Evolutionary conservation across 2,888 invertebrate genomes (phyloP), one percentile per base, ranked within the genome.

Genomic region (Liodrosophila aerea): DNA sequence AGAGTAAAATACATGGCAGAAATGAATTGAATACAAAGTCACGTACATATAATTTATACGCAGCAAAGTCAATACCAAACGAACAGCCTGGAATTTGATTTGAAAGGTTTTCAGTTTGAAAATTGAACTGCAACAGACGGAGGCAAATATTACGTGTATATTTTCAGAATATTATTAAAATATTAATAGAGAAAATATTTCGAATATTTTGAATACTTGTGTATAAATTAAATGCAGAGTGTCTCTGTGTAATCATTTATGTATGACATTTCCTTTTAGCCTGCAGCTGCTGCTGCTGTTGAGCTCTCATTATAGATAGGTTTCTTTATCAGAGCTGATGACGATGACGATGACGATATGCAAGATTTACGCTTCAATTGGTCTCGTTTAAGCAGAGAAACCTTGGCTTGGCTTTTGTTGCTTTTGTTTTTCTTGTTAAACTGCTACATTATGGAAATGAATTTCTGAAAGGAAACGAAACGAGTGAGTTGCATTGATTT

Each of bases 321-420:
- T 57, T 62, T 61, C 80, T 76, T 72, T 82, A 82, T 61, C 69
- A 49, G 52, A 53, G 51, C 37, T 53, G 45, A n/a, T 33, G 22
- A 34, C 39, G n/a, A n/a, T 34, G 37, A 52, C 31, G 43, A 71
- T 22, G 52, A 63, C 50, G 61, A 83, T 74, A 71, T 76, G 77
- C 66, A 72, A 78, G 83, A 85, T 85, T 85, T 78, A 76, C 80
- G 83, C 76, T 82, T 81, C 83, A 78, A 81, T 78, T 82, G 85
- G 72, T 78, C 82, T 78, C 74, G 58, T 74, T 82, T 72, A 74
- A 74, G 85, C 82, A 71, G 63, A 52, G 39, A 36, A 54, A 46
- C 36, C 47, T 39, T 72, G 36, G 31, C 27, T 44, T 30, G 44
- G 34, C 30, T 41, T 2, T 47, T 49, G 36, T 54, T 31, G 39